Conservation (phyloP, 1,140 invertebrate species). For the Ridgeia piscesae region DNA sequence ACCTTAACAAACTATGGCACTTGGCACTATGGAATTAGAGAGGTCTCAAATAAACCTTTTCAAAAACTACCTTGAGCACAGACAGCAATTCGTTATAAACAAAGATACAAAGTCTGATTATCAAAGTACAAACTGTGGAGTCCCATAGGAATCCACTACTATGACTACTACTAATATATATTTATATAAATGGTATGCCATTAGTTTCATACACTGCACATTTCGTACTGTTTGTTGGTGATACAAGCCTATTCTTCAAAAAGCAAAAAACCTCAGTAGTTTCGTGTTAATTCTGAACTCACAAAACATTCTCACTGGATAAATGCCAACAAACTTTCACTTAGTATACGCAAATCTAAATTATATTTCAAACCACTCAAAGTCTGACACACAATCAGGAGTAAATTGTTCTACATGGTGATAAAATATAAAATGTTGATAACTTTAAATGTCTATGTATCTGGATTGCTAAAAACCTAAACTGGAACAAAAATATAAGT, state of each 20-base stretch:
- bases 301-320: no score
- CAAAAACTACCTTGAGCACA: no score
- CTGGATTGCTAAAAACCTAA: not conserved
- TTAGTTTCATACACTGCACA: not conserved
- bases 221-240: not conserved
- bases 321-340: not conserved
- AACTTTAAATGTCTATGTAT: not conserved
- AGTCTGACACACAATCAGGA: not conserved
- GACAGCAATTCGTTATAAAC: no score
- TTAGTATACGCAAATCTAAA: not conserved
- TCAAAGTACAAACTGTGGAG: no score
- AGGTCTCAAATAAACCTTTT: no score
- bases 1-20: no score
- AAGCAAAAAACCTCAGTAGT: not conserved
- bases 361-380: not conserved
- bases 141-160: no score
- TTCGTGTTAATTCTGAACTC: no score
- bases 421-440: not conserved
- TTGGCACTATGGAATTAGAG: no score
- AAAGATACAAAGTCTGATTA: no score
- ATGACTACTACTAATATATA: not conserved
- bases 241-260: not conserved
- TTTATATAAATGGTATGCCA: not conserved
- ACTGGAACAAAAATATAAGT: no score
- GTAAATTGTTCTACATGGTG: not conserved